phyloP scores from a whole-genome alignment of 2,888 invertebrate genomes.

The Drosophila testacea region DNA sequence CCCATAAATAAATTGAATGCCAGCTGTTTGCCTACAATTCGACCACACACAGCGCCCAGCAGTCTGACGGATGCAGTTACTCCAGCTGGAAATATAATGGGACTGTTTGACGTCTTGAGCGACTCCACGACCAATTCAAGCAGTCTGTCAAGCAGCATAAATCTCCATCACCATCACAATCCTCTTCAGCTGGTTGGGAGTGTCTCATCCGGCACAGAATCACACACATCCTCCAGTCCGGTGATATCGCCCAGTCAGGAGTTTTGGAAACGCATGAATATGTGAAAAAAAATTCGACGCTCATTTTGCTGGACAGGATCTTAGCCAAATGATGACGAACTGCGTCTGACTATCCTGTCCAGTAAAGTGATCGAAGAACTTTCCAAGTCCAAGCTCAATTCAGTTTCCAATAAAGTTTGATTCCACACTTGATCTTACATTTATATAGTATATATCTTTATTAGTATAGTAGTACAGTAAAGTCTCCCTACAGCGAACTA shows the following conservation, averaged over 20 bases:
- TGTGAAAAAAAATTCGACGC: conserved; percentile 23
- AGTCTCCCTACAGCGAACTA: not conserved
- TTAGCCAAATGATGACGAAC: not conserved
- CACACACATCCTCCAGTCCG: conserved; percentile 28
- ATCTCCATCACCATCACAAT: not conserved
- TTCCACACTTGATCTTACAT: not conserved
- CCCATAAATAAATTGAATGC: conserved; percentile 23
- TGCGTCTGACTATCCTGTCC: not conserved
- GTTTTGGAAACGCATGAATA: conserved; percentile 66
- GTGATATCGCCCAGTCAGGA: conserved; percentile 44
- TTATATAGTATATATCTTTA: not conserved
- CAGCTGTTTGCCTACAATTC: not conserved
- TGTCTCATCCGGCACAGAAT: conserved; percentile 14
- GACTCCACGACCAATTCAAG: conserved; percentile 34
- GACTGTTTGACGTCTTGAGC: conserved; percentile 23
- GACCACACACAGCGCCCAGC: conserved; percentile 67
- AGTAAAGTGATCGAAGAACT: not conserved
- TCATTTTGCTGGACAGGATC: not conserved
- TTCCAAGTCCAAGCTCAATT: not conserved
- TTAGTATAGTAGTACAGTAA: conserved; percentile 2
- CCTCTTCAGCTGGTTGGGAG: conserved; percentile 12
- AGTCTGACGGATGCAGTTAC: conserved; percentile 9
- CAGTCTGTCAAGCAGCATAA: conserved; percentile 19
- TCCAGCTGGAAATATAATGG: conserved; percentile 5
- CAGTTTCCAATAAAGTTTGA: conserved; percentile 16